Evolutionary conservation across 1,140 invertebrate species (phyloP), one percentile per base, ranked within the genome.

Genomic region (Plutomurus gul): DNA sequence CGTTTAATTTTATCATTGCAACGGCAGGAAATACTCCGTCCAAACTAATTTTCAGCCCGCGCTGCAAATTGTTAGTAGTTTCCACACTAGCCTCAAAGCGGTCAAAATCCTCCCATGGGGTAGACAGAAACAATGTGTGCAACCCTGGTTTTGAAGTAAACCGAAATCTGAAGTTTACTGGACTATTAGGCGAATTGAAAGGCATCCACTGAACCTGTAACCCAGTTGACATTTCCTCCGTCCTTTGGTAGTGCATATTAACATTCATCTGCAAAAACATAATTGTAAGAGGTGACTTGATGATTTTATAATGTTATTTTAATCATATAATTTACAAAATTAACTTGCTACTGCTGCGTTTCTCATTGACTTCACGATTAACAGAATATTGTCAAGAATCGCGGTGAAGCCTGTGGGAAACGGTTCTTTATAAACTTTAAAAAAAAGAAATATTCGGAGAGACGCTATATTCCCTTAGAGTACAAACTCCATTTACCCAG

Each of bases 71-170:
- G n/a, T n/a, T n/a, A n/a, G 20, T 73, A 33, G 33, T 49, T 51
- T 27, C 37, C 18, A 76, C 10, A 13, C 51, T 51, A 6, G 30
- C 60, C 39, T 70, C 49, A 25, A 56, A 22, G n/a, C 30, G 39
- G 30, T 80, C 75, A 47, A 80, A 60, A 10, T 80, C 49, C 65
- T 77, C 43, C 79, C 75, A 80, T 27, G 79, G 79, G 0, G 79
- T 73, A 1, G 16, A 37, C 20, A 77, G 7, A 3, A 77, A 10
- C 22, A 79, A 43, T 10, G 37, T 79, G 33, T 33, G 16, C n/a
- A 7, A 49, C 36, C 5, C 56, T 43, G 4, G 77, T 71, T 18
- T 43, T 27, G 16, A 72, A 39, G 27, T 40, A n/a, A 11, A 37
- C 46, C 3, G 37, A 43, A 77, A 8, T 33, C 70, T 25, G 0